Conservation (phyloP, 2,797 vertebrate genomes). For the Picus viridis region DNA sequence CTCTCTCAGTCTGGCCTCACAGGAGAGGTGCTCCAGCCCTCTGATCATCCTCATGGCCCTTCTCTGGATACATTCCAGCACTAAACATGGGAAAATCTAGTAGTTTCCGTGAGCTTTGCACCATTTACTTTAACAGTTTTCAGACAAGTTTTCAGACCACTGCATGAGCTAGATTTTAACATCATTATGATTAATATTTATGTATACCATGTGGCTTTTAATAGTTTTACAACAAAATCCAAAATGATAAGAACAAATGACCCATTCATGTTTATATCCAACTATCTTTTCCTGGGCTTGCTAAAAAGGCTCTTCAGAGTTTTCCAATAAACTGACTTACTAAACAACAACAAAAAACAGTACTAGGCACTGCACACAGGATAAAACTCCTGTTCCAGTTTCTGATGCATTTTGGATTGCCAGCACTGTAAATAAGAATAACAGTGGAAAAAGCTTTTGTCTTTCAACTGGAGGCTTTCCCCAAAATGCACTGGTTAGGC, state of each 20-base stretch:
- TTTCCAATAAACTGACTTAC: neutral
- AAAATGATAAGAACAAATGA: neutral
- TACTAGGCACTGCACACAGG: neutral
- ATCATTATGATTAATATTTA: neutral
- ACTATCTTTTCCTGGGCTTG: neutral
- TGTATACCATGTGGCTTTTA: neutral
- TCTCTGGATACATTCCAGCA: no score
- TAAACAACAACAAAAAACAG: neutral
- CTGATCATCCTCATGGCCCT: no score
- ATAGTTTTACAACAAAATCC: neutral
- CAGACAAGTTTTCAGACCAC: neutral
- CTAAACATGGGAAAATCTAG: neutral
- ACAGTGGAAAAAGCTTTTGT: neutral
- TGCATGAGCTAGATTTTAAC: neutral
- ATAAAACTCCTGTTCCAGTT: neutral
- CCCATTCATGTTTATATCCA: neutral
- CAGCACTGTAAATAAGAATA: neutral
- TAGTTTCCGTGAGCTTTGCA: neutral
- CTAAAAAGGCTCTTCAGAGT: neutral
- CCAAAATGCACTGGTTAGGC: no score
- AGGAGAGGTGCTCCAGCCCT: no score
- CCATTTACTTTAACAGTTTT: neutral
- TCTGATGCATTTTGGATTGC: neutral
- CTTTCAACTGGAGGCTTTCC: no score
- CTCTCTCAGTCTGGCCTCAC: no score